These are phyloP conservation scores for Drosophila demipolita DNA, from an alignment of 2,888 invertebrate species.

Conservation along the genomic window DNA sequence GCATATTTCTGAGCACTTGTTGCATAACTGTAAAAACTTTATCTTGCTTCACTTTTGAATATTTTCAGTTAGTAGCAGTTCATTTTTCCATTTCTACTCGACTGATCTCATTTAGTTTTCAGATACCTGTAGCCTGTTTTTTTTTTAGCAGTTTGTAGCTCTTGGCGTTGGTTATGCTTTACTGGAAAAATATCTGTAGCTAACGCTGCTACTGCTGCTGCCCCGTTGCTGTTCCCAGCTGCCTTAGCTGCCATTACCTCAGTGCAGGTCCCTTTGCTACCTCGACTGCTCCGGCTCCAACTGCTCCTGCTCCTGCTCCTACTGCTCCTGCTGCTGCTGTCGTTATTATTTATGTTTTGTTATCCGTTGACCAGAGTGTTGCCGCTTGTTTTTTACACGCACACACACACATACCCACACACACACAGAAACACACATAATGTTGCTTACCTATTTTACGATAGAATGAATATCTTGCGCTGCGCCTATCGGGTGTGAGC, in stretches of 20 bases:
- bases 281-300: constrained; percentile 3
- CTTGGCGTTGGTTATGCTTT: constrained; percentile 24
- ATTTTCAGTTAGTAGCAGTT: not conserved
- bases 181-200: constrained; percentile 32
- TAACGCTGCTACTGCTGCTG: constrained; percentile 10
- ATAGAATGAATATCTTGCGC: constrained; percentile 75
- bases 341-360: constrained; percentile 83
- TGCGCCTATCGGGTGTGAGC: constrained; percentile 18
- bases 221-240: constrained; percentile 39
- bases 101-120: constrained; percentile 24
- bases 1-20: not conserved
- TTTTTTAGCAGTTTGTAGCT: not conserved
- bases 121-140: constrained; percentile 13
- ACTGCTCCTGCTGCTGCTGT: constrained; percentile 41
- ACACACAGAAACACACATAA: constrained; percentile 16
- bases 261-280: constrained; percentile 8
- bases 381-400: constrained; percentile 67
- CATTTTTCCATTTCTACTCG: constrained; percentile 3
- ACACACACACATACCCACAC: constrained; percentile 33
- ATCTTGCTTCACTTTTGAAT: not conserved
- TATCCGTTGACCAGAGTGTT: constrained; percentile 81
- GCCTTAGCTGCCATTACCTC: constrained; percentile 47
- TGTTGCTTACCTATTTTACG: constrained; percentile 80
- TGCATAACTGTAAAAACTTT: not conserved
- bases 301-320: constrained; percentile 30